phyloP scores from a whole-genome alignment of 1,140 invertebrate genomes.

The Galleria mellonella region DNA sequence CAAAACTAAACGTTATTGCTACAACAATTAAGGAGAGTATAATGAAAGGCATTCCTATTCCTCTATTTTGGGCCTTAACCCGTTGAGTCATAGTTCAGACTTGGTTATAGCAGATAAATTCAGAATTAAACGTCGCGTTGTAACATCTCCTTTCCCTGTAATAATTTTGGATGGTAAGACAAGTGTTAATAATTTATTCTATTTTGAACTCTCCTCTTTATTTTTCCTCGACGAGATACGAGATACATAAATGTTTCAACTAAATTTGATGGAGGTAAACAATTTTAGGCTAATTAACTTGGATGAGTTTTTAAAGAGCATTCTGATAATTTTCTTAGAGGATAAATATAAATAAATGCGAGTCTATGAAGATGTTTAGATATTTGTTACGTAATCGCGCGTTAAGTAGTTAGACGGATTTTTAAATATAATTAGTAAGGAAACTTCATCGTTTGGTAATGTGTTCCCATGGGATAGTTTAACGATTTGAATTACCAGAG shows the following conservation, averaged over 20 bases:
- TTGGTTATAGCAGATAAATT: constrained; percentile 13
- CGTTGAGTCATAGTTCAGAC: constrained; percentile 17
- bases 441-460: too few relatives aligned
- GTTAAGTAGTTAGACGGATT: too few relatives aligned
- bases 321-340: too few relatives aligned
- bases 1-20: constrained; percentile 53
- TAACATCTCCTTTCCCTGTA: constrained; percentile 39
- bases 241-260: not conserved
- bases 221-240: not conserved
- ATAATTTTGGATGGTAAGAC: constrained; percentile 49
- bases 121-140: constrained; percentile 37
- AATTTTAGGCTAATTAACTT: not conserved
- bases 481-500: too few relatives aligned
- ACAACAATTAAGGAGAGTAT: constrained; percentile 58
- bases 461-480: too few relatives aligned
- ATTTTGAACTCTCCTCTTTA: constrained; percentile 19
- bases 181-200: constrained; percentile 60
- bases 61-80: constrained; percentile 2
- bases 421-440: too few relatives aligned
- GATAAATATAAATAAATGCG: too few relatives aligned
- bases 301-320: not conserved
- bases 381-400: too few relatives aligned
- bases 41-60: constrained; percentile 28
- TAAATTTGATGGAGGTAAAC: not conserved
- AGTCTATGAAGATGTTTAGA: too few relatives aligned